phyloP scores from a whole-genome alignment of 2,113 vertebrate species.

The Andinoacara biseriatus region DNA sequence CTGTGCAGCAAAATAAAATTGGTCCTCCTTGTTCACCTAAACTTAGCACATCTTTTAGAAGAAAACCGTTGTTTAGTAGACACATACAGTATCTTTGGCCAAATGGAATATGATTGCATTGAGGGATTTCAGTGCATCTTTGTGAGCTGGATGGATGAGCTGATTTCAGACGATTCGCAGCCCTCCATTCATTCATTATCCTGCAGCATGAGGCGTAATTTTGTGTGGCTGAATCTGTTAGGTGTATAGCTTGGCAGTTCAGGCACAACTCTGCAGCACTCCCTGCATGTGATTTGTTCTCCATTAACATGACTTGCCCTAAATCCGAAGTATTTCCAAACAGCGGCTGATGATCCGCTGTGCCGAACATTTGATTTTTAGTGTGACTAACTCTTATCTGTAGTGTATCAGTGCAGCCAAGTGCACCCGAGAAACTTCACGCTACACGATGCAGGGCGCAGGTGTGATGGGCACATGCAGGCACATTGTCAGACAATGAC shows the following conservation, averaged over 20 bases:
- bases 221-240: neutral
- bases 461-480: neutral
- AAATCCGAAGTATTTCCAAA: neutral
- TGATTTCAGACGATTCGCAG: neutral
- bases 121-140: neutral
- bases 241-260: neutral
- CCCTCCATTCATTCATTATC: neutral
- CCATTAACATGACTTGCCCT: neutral
- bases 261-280: neutral
- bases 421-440: neutral
- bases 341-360: neutral
- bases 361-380: accelerated
- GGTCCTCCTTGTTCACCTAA: too few relatives aligned
- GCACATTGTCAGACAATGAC: too few relatives aligned
- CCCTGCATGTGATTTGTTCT: neutral
- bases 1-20: neutral
- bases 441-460: neutral
- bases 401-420: neutral
- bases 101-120: neutral
- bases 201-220: neutral
- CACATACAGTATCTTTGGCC: neutral
- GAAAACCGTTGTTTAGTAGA: neutral
- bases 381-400: neutral
- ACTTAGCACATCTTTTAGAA: too few relatives aligned
- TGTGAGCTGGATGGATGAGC: neutral